A percentile compares a stretch with the other conserved stretches of the same genome.
Evolutionary conservation across 2,888 invertebrate species (phyloP).

Genomic region (Odontocerum albicorne): DNA sequence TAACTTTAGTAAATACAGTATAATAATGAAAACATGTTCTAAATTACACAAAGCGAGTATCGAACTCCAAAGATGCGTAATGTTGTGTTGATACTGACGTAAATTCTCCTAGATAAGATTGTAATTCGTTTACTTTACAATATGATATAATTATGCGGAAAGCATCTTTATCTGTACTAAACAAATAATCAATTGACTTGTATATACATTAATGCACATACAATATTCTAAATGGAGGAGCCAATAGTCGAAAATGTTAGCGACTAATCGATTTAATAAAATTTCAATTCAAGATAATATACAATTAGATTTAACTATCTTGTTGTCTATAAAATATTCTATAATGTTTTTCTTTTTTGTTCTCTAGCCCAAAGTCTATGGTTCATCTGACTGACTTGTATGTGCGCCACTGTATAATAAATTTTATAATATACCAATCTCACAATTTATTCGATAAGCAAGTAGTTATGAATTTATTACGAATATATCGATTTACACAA

Average conservation of each 20-base stretch:
- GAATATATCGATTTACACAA: slow-evolving; percentile 34
- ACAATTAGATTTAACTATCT: not conserved
- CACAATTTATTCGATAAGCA: slow-evolving; percentile 31
- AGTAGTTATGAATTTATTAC: slow-evolving; percentile 34
- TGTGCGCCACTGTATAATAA: slow-evolving; percentile 13
- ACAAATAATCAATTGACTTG: not conserved
- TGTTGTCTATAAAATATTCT: not conserved
- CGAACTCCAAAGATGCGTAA: slow-evolving; percentile 46
- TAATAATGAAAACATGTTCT: slow-evolving; percentile 50
- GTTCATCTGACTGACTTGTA: slow-evolving; percentile 3
- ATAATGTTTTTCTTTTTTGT: not conserved
- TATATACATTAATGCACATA: slow-evolving; percentile 1
- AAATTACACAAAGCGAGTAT: slow-evolving; percentile 48
- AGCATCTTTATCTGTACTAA: not conserved
- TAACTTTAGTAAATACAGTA: slow-evolving; percentile 35
- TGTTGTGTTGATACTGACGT: slow-evolving; percentile 35
- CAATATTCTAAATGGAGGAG: slow-evolving; percentile 6
- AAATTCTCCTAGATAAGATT: slow-evolving; percentile 23
- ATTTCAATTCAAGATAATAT: too few species aligned
- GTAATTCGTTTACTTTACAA: slow-evolving; percentile 28
- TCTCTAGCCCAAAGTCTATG: not conserved
- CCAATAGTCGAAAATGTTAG: too few species aligned
- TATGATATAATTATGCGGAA: not conserved
- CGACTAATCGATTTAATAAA: too few species aligned
- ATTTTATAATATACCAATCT: slow-evolving; percentile 25